phyloP scores from a whole-genome alignment of 53 echinoderm and acorn worm species.

The Hippasteria phrygiana region DNA sequence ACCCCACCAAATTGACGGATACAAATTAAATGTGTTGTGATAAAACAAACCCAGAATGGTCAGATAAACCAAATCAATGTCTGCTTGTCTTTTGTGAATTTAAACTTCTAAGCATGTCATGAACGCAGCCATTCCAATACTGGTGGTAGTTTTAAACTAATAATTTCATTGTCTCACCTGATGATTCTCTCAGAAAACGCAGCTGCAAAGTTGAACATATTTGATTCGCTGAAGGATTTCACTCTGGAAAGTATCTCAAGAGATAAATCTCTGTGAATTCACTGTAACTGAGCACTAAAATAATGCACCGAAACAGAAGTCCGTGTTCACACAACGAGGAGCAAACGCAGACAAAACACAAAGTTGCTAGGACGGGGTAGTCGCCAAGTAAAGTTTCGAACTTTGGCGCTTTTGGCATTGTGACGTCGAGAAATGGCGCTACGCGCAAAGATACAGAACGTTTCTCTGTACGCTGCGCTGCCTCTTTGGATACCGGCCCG shows the following conservation, averaged over 20 bases:
- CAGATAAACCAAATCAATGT: too few relatives aligned
- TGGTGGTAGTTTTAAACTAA: too few relatives aligned
- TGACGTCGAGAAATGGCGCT: not conserved
- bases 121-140: too few relatives aligned
- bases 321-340: conserved; percentile 51
- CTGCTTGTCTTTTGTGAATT: too few relatives aligned
- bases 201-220: conserved; percentile 43
- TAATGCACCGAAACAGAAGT: conserved; percentile 18
- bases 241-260: conserved; percentile 2
- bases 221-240: conserved; percentile 32
- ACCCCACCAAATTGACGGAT: too few relatives aligned
- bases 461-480: too few relatives aligned
- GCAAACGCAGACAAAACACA: conserved; percentile 49
- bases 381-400: not conserved
- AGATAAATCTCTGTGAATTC: not conserved
- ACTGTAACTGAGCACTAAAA: conserved; percentile 33
- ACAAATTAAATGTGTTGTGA: too few relatives aligned
- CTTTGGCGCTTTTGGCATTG: not conserved
- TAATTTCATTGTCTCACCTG: conserved; percentile 3
- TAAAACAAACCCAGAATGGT: too few relatives aligned
- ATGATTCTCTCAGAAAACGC: conserved; percentile 37
- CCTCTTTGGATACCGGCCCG: too few relatives aligned
- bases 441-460: too few relatives aligned
- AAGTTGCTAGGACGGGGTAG: not conserved
- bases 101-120: too few relatives aligned